Evolutionary conservation across 2,113 vertebrate species (phyloP), one percentile per base, ranked within the genome.

Genomic region (Mohoua ochrocephala): DNA sequence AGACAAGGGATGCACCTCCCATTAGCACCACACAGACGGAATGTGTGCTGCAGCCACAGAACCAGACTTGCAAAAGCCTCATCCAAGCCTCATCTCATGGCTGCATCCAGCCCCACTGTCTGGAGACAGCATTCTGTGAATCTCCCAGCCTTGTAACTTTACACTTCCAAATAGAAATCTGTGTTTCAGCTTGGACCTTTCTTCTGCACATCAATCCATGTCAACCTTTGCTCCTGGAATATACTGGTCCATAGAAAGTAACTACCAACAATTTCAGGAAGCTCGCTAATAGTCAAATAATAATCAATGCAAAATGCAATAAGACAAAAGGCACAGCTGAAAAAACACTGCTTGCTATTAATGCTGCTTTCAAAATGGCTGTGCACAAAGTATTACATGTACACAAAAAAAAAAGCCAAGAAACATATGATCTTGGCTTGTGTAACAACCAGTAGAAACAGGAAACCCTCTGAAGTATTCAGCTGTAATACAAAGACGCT

Each of bases 11-110:
- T 4, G 2, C 24, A 54, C 5, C 28, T 70, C 45, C 53, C 31
- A 19, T 35, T 22, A 53, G 44, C n/a, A 27, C 42, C 12, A 26
- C 8, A 20, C 10, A 10, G 37, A 21, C 1, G 0, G 19, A 15
- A 54, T 15, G 24, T 15, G 28, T 18, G 52, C 50, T 80, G 31
- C 27, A 52, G 24, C 26, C 44, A 69, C 39, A 59, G 23, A 69
- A 31, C 4, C 13, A 57, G 41, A 57, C 44, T 21, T 54, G 26
- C 54, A 30, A 45, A 49, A 81, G 15, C 9, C 60, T 45, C 28
- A 45, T 14, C 27, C 15, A 35, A 59, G 63, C 50, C 23, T 69
- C 35, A 49, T 69, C 35, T 18, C 27, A 22, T 1, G 13, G 35
- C 9, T 41, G 39, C 70, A 65, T 28, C 65, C 13, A 60, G n/a